Evolutionary conservation across 2,113 vertebrate species (phyloP).

Genomic region (Oncorhynchus keta): DNA sequence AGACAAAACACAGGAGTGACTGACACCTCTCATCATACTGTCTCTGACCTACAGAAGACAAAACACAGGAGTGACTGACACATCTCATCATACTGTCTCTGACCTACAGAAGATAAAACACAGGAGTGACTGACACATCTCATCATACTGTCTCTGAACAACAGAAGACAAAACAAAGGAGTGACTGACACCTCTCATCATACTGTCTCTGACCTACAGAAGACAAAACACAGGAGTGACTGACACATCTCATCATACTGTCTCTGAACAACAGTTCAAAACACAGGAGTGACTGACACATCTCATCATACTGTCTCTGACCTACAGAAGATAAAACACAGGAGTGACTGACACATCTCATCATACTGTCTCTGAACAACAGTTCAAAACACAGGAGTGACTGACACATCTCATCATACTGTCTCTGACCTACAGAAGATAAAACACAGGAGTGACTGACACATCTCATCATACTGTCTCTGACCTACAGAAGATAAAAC

Average conservation of each 20-base stretch:
- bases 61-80: neutral
- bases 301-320: neutral
- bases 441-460: neutral
- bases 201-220: neutral
- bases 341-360: neutral
- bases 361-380: neutral
- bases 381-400: neutral
- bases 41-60: neutral
- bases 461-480: too few relatives aligned
- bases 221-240: neutral
- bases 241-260: too few relatives aligned
- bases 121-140: neutral
- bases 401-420: too few relatives aligned
- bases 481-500: too few relatives aligned
- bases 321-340: slow-evolving; percentile 2
- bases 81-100: too few relatives aligned
- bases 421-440: neutral
- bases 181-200: too few relatives aligned
- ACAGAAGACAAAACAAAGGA: neutral
- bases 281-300: neutral
- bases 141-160: neutral
- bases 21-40: too few relatives aligned
- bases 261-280: too few relatives aligned
- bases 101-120: neutral
- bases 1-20: too few relatives aligned